These are phyloP conservation scores for Listronotus bonariensis DNA, from an alignment of 1,140 invertebrate species.

Conservation along the genomic window DNA sequence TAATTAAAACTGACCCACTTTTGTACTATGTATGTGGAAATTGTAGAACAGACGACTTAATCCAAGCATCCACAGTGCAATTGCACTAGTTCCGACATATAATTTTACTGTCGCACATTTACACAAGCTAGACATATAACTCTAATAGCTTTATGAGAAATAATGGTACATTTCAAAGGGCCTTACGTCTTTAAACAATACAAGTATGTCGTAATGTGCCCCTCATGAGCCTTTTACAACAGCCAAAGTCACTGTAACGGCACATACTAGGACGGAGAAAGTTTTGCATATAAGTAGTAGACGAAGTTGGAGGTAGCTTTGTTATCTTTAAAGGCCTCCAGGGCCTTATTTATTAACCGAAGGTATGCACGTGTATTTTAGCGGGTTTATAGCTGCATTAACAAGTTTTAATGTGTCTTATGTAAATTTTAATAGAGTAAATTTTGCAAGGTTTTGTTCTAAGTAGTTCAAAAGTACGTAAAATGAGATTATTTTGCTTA, in stretches of 20 bases:
- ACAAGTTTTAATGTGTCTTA: conserved; percentile 21
- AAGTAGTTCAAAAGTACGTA: too few relatives aligned
- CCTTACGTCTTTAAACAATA: conserved; percentile 10
- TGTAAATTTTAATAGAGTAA: neutral
- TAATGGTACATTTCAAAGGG: neutral
- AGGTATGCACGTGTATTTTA: conserved; percentile 20
- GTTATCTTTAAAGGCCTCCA: conserved; percentile 24
- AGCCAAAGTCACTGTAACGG: conserved; percentile 15
- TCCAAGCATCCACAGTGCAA: too few relatives aligned
- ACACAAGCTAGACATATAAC: neutral
- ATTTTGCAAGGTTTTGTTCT: too few relatives aligned
- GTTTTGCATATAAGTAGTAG: conserved; percentile 28
- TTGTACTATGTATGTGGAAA: too few relatives aligned
- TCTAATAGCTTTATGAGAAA: conserved; percentile 12
- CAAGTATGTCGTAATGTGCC: conserved; percentile 23
- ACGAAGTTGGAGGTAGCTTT: conserved; percentile 19
- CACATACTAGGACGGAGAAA: conserved; percentile 9
- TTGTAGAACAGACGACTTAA: too few relatives aligned
- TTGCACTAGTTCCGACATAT: too few relatives aligned
- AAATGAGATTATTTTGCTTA: too few relatives aligned
- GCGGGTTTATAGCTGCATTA: conserved; percentile 13
- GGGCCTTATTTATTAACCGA: conserved; percentile 27
- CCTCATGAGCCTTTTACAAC: conserved; percentile 15
- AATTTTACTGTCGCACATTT: too few relatives aligned
- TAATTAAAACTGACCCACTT: too few relatives aligned